Conservation (phyloP, 2,113 vertebrate genomes). For the Chionodraco myersi region DNA sequence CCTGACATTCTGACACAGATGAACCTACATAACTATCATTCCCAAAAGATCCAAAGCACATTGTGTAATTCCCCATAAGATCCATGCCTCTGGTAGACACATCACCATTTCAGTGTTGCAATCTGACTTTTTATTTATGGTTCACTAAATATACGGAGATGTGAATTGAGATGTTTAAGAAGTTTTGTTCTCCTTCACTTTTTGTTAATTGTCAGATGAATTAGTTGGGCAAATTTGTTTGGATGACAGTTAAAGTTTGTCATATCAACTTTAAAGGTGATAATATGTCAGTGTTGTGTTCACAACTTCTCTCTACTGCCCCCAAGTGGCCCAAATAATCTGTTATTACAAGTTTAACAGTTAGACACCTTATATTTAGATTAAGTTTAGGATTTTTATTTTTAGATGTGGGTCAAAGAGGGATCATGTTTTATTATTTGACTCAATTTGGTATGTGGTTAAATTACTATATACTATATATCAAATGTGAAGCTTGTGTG, state of each 20-base stretch:
- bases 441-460: background rate
- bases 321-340: background rate
- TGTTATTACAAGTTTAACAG: too few species aligned
- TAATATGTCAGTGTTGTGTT: background rate
- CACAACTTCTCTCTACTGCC: background rate
- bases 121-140: too few species aligned
- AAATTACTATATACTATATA: background rate
- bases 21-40: conserved; percentile 37
- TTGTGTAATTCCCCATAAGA: background rate
- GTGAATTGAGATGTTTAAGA: background rate
- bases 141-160: background rate
- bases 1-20: conserved; percentile 49
- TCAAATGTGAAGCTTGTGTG: background rate
- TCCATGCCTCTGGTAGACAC: background rate
- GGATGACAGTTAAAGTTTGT: background rate
- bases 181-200: background rate
- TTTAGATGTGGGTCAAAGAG: background rate
- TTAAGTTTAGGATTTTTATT: background rate
- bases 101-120: background rate
- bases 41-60: conserved; percentile 46
- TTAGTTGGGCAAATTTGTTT: background rate
- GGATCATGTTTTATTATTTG: background rate
- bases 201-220: background rate
- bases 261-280: too few species aligned
- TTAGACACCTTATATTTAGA: too few species aligned